Evolutionary conservation across 2,888 invertebrate species (phyloP), one percentile per base, ranked within the genome.

Genomic region (Andrena chrysosceles): DNA sequence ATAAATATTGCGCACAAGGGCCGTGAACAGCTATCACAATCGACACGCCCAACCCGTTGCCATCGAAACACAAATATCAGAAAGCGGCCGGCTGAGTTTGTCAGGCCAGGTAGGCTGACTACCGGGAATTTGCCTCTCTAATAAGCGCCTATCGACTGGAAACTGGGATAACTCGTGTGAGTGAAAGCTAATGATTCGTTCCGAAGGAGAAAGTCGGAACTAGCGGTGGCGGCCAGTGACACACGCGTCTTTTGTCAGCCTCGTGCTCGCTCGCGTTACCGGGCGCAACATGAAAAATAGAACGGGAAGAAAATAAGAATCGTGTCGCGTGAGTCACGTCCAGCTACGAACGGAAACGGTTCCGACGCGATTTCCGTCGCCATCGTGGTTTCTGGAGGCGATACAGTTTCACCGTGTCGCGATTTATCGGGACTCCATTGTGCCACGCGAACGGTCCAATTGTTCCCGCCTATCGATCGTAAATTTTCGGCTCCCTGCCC

Each of bases 161-260:
- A 87, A 87, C 86, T 62, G 70, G 88, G 81, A 78, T 84, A 86
- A 83, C 81, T 82, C 83, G 82, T 86, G 81, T 62, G 82, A 87
- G 88, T 88, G 89, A 88, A 88, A 88, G 89, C 88, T 86, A 88
- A 88, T 88, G 87, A 88, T 88, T 88, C 85, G 89, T 87, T 87
- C 85, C 84, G 85, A 84, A 81, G 89, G 88, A 87, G 88, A 88
- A 88, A 88, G 88, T 88, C 84, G 84, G 82, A 87, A 81, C 85
- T 77, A 16, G 10, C 75, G 77, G 64, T 33, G 60, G 72, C 77
- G 75, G 72, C 29, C 85, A 82, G 83, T 80, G 87, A 85, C 86
- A 81, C 70, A 59, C 87, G 80, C 67, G 72, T 69, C 71, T 62
- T 71, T 59, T 68, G 85, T 71, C 79, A 68, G 75, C 56, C 49